Evolutionary conservation across 1,140 invertebrate species (phyloP), one percentile per base, ranked within the genome.

Genomic region (Drosophila paulistorum): DNA sequence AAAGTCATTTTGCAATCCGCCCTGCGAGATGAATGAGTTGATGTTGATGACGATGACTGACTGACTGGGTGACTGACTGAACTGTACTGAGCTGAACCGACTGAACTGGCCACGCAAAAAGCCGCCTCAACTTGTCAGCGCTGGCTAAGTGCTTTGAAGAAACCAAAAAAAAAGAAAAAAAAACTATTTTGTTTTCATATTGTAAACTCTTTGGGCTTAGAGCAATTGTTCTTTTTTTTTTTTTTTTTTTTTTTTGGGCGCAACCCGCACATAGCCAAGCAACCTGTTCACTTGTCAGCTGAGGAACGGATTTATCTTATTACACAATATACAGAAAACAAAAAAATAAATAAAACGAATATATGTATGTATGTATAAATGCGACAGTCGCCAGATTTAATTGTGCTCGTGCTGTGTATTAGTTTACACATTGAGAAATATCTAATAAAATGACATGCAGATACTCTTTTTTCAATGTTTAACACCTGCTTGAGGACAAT

Each of bases 91-190:
- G 7, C 45, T 48, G 45, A 51, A 51, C 45, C 20, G 45, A 51
- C 60, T 45, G 54, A 48, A 64, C 74, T 71, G 67, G 71, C 82
- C 75, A 82, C 75, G 82, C 82, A 86, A 87, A 81, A 62, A 51
- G 45, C 45, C 45, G 83, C 82, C 83, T 86, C 83, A 86, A 86
- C 83, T 86, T 86, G 83, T 86, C 83, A 86, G 83, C 83, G 61
- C 70, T 51, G 10, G 73, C 63, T 83, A 86, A 86, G 83, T 86
- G 83, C 83, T 81, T 70, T 55, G 73, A 86, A 73, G 26, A 37
- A 39, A 45, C 20, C 14, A 59, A 33, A 26, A 76, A n/a, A n/a
- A n/a, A n/a, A n/a, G n/a, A 68, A 66, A 63, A 74, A 70, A 48
- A 51, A 51, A 23, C 9, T 51, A 11, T 51, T 51, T 51, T 51